Evolutionary conservation across 1,140 invertebrate species (phyloP), one percentile per base, ranked within the genome.

Genomic region (Portunus trituberculatus): DNA sequence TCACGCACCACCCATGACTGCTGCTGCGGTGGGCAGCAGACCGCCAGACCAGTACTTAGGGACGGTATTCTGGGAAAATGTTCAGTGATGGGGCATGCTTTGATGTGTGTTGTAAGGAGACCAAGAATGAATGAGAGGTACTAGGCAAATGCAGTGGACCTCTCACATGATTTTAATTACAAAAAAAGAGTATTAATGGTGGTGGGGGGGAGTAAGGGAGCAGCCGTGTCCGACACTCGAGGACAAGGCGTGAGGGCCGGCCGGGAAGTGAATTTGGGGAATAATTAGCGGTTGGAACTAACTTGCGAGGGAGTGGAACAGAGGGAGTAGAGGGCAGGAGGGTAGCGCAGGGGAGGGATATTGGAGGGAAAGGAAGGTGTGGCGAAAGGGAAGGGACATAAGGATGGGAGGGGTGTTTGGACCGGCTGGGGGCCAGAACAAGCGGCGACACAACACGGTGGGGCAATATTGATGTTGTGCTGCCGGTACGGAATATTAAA

Each of bases 401-500:
- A 76, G 67, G 67, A 25, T n/a, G 25, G 20, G 20, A n/a, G 67
- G 67, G 67, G 67, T 76, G 67, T 25, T 25, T 7, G 67, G 67
- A 8, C 12, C 20, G 67, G 67, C 20, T 25, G 67, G 67, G 67
- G n/a, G 67, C 20, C 67, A 76, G 67, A 76, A 76, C 67, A 76
- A 76, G 67, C 67, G 67, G 20, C 67, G 67, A 76, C 67, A 76
- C 67, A 76, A 76, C 67, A 76, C 67, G 67, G 67, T 20, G 67
- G 67, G 20, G 67, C 67, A 76, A 76, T 76, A 76, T 76, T 76
- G 67, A 76, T 76, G 67, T 76, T 76, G 67, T 76, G 20, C 67
- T 76, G 67, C 67, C 67, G 67, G 67, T 76, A 76, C 67, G 67
- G 67, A 76, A 76, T 76, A 76, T 76, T 76, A 76, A 76, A 76